phyloP scores from a whole-genome alignment of 2,113 vertebrate genomes.

The Dasyurus viverrinus region DNA sequence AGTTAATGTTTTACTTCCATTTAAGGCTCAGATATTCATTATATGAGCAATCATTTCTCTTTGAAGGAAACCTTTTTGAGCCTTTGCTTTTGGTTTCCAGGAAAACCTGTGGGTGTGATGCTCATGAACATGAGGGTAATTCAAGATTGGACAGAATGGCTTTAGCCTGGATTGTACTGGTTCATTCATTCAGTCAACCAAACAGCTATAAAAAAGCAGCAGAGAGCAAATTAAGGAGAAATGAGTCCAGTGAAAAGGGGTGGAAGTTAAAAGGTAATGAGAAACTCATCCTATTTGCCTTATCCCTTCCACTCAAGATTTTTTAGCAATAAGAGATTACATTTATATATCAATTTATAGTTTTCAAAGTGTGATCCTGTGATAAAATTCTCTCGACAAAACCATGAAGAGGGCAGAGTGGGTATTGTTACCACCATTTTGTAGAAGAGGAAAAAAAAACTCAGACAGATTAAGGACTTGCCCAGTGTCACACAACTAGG shows the following conservation, averaged over 20 bases:
- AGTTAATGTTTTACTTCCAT: background rate
- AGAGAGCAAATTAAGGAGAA: background rate
- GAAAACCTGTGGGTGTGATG: background rate
- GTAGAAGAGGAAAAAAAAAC: background rate
- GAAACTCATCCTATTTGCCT: background rate
- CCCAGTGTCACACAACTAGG: background rate
- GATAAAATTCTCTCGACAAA: background rate
- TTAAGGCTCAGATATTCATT: conserved; percentile 9
- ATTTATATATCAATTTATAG: background rate
- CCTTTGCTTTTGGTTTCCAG: background rate
- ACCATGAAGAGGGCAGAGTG: background rate
- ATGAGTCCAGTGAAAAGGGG: background rate
- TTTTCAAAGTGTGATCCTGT: background rate
- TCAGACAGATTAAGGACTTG: background rate
- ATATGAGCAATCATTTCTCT: background rate
- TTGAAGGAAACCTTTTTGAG: conserved; percentile 23
- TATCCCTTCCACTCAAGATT: background rate
- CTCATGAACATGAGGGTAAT: background rate
- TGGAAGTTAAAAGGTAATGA: background rate
- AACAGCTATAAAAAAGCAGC: accelerated
- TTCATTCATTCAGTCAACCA: background rate
- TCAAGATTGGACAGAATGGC: background rate
- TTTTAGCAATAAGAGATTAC: background rate
- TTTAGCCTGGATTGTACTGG: background rate
- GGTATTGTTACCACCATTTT: background rate